These are phyloP conservation scores for Paramisgurnus dabryanus DNA, from an alignment of 2,113 vertebrate genomes.

Conservation along the genomic window DNA sequence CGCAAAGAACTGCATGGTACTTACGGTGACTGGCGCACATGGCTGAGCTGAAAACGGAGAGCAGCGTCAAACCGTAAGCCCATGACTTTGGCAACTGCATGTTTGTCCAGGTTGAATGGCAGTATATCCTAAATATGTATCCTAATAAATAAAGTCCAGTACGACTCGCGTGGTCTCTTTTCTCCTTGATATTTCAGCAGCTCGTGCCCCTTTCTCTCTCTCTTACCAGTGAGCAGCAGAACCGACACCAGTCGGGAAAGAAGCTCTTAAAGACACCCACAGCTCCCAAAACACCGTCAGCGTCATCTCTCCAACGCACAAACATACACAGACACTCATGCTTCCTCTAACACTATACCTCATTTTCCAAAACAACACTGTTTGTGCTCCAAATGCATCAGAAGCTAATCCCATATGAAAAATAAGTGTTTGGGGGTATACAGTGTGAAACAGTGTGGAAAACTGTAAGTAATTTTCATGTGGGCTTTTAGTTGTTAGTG, in stretches of 20 bases:
- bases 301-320: constrained; percentile 38
- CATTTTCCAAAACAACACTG: constrained; percentile 36
- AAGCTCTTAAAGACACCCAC: constrained; percentile 55
- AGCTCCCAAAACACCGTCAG: constrained; percentile 48
- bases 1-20: constrained; percentile 51
- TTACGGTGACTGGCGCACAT: constrained; percentile 71
- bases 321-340: neutral
- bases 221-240: constrained; percentile 36
- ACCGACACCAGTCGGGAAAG: constrained; percentile 38
- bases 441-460: constrained; percentile 17
- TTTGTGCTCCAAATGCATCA: constrained; percentile 31
- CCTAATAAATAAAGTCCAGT: constrained; percentile 41
- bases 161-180: neutral
- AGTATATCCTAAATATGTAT: constrained; percentile 46
- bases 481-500: neutral
- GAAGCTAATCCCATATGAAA: constrained; percentile 10
- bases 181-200: constrained; percentile 25
- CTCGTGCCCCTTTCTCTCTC: constrained; percentile 18
- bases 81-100: constrained; percentile 58
- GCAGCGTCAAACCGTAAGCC: constrained; percentile 46
- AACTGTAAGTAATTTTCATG: neutral
- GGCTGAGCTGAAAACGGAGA: constrained; percentile 63
- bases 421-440: neutral
- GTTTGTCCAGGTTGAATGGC: constrained; percentile 16
- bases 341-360: constrained; percentile 45